Base-by-base conservation (phyloP, 2,888 invertebrate genomes). In the Apoda limacodes region DNA sequence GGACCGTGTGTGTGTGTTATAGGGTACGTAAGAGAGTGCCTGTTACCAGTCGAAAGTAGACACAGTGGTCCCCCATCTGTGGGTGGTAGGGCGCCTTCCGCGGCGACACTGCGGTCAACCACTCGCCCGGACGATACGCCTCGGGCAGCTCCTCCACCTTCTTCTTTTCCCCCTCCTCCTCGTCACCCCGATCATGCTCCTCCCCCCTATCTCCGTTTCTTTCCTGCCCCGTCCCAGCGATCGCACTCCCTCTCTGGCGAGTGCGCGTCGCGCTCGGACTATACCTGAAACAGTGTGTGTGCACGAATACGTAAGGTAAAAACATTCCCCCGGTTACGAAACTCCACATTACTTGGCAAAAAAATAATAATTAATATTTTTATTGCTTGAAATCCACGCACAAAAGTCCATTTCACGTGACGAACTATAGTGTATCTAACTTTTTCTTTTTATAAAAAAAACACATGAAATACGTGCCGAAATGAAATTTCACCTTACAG, bases 1-100 rank as follows among this genome's bases (percentile, higher is more conserved):
- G 12, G n/a, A 10, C 5, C 2, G 19, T 10, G 27, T 7, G 21
- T 13, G 9, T 12, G 23, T n/a, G n/a, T n/a, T n/a, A 5, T 4
- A 25, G 5, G 4, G 9, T 7, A 31, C 14, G 15, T 5, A 3
- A 7, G 11, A 13, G 39, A n/a, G n/a, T n/a, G n/a, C n/a, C n/a
- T n/a, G 55, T 53, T 17, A 68, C 74, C 58, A 74, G 50, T 12
- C 72, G 39, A 45, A 93, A 92, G 70, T 93, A 95, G 12, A 93
- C 85, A 11, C 93, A 86, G 62, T 94, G 92, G 66, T 98, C 98
- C 0, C 76, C 78, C 72, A 98, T 93, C 82, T 99, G 99, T 4
- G 98, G 97, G 62, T 95, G 94, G 72, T 98, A 99, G 2, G 98
- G 98, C 25, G 95, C 91, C 72, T 96, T 95, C 25, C 93, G 85